Base-by-base conservation (phyloP, 2,888 invertebrate species). In the Lottia gigantea region DNA sequence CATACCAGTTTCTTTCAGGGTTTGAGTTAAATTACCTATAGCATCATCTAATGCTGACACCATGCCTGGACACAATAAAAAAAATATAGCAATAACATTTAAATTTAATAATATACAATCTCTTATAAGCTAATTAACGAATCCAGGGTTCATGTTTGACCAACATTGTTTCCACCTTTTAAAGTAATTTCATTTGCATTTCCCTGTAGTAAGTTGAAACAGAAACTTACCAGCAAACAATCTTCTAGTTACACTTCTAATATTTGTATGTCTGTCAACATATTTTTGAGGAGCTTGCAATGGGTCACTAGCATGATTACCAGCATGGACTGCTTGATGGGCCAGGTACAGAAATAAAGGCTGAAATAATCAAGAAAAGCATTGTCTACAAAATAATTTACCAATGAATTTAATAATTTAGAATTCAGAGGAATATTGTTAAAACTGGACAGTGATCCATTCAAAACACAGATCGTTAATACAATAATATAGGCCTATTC, bases 271-370 rank as follows among this genome's bases (percentile, higher is more conserved):
- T 80, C 91, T 91, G 1, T 91, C 90, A 0, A 94, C 91, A 12
- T 91, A 90, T 3, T 91, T 89, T 80, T 94, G 93, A 0, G 94
- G 95, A 0, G 94, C 95, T 46, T 95, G 93, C 45, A 97, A 89
- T 0, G 94, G 94, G 86, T 94, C 93, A 84, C 93, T 93, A 14
- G 26, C 65, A 0, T 93, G 92, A 89, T 95, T 96, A 1, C 93
- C 95, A 26, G 94, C 94, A 89, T 97, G 97, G 0, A 95, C 94
- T 0, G 96, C 96, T 74, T 86, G 86, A 70, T 83, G 76, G 14
- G 83, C 79, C 71, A 83, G 64, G 72, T 81, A 82, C 67, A 83
- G 74, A 68, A 83, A 83, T 64, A 83, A 66, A 2, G 83, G 81
- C 83, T 82, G 76, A 8, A 71, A n/a, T 23, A 66, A 65, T 2